phyloP scores from a whole-genome alignment of 37 sponge, comb jelly and placozoan genomes.

The Dysidea cf. avara region DNA sequence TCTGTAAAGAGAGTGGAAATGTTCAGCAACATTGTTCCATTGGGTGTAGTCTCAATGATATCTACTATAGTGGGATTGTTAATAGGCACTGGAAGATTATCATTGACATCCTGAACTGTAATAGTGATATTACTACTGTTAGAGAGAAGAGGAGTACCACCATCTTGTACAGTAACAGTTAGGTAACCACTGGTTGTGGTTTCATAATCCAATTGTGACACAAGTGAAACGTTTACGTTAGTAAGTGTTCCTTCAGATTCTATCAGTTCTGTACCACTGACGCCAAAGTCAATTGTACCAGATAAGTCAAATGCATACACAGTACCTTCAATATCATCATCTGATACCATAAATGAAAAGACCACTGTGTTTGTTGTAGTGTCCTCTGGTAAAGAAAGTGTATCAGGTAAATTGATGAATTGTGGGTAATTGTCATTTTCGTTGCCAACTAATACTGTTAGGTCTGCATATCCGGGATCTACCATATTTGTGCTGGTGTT shows the following conservation, averaged over 20 bases:
- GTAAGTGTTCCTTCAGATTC: too few relatives aligned
- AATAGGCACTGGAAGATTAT: slow-evolving; percentile 27
- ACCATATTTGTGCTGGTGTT: slow-evolving; percentile 26
- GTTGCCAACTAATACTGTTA: neutral
- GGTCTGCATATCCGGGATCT: neutral
- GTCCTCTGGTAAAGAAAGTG: slow-evolving; percentile 1
- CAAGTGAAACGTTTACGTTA: too few relatives aligned
- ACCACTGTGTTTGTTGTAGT: neutral
- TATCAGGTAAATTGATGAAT: neutral
- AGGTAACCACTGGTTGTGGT: neutral
- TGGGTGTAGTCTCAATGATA: too few relatives aligned
- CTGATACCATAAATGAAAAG: neutral
- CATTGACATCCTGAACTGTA: slow-evolving; percentile 54
- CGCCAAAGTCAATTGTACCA: too few relatives aligned
- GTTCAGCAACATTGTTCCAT: too few relatives aligned
- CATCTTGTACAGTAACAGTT: neutral
- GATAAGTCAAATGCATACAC: too few relatives aligned
- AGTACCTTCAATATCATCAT: neutral
- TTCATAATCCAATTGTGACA: slow-evolving; percentile 1
- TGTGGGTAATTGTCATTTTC: neutral
- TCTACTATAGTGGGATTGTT: too few relatives aligned
- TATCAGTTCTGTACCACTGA: too few relatives aligned
- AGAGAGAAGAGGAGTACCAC: neutral
- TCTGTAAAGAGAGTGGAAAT: too few relatives aligned
- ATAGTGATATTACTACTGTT: slow-evolving; percentile 26